phyloP scores from a whole-genome alignment of 2,888 invertebrate genomes.

The Hypercompe scribonia region DNA sequence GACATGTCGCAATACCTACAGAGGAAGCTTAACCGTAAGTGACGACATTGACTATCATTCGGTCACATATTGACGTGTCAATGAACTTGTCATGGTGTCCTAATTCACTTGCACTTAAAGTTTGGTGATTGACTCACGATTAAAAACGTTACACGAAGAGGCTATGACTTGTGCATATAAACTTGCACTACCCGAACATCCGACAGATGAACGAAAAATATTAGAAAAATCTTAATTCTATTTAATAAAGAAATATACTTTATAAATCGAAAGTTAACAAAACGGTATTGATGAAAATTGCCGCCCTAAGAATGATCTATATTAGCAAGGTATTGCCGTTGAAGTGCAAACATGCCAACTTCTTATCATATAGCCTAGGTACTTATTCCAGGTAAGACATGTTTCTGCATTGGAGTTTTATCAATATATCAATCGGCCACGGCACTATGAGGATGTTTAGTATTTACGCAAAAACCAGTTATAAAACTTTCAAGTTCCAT shows the following conservation, averaged over 20 bases:
- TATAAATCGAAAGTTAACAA: not conserved
- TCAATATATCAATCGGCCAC: not conserved
- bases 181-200: not conserved
- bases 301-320: not conserved
- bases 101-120: constrained; percentile 65
- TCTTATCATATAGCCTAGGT: not conserved
- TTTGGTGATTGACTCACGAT: constrained; percentile 52
- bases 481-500: not conserved
- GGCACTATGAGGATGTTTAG: not conserved
- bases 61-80: constrained; percentile 71
- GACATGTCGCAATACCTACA: constrained; percentile 44
- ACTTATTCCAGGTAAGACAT: not conserved
- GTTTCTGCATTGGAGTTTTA: not conserved
- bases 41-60: constrained; percentile 69
- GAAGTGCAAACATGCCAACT: not conserved
- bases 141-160: constrained; percentile 17
- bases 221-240: not conserved
- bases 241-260: not conserved
- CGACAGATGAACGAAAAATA: not conserved
- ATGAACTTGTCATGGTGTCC: constrained; percentile 70
- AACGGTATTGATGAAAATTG: not conserved
- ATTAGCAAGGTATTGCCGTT: not conserved
- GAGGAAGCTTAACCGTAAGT: constrained; percentile 56
- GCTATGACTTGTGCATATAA: constrained; percentile 3
- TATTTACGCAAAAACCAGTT: not conserved